Percentiles rank a stretch among this genome's conserved stretches.
phyloP scores from a whole-genome alignment of 2,797 vertebrate species.

The Distichodus sexfasciatus region DNA sequence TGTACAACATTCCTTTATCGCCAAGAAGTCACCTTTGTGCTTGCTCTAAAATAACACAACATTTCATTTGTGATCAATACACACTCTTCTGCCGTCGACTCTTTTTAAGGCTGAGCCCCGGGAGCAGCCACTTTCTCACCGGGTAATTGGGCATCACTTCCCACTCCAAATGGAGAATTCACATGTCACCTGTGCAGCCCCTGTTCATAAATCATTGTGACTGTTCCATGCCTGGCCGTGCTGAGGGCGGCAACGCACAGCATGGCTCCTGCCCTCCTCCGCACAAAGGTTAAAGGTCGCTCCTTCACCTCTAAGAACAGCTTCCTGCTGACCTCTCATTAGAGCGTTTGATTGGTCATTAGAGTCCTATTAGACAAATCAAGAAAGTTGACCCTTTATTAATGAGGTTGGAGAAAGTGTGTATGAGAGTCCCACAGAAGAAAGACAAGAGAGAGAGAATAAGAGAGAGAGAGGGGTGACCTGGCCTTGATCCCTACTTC shows the following conservation, averaged over 20 bases:
- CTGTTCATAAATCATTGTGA: slow-evolving; percentile 49
- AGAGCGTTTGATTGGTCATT: slow-evolving; percentile 48
- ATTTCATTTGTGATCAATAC: not conserved
- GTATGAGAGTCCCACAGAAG: not conserved
- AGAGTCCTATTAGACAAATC: slow-evolving; percentile 47
- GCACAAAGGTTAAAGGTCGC: slow-evolving; percentile 43
- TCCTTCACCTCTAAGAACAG: slow-evolving; percentile 42
- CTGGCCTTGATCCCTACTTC: slow-evolving; percentile 21
- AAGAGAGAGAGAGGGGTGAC: slow-evolving; percentile 7
- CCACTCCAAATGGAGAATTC: slow-evolving; percentile 38
- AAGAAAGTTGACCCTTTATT: slow-evolving; percentile 29
- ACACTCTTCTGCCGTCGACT: not conserved
- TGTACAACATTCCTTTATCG: no score
- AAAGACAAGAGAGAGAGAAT: not conserved
- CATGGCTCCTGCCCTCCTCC: slow-evolving; percentile 28
- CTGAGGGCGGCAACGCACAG: slow-evolving; percentile 20
- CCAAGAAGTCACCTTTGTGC: no score
- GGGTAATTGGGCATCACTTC: slow-evolving; percentile 30
- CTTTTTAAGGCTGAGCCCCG: not conserved
- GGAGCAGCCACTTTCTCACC: not conserved
- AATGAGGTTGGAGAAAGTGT: not conserved
- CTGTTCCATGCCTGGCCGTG: not conserved
- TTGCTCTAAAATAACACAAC: no score
- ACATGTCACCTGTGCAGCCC: slow-evolving; percentile 41
- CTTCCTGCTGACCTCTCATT: slow-evolving; percentile 54